These are phyloP conservation scores for Australoheros scitulus DNA, from an alignment of 2,113 vertebrate genomes.

Conservation along the genomic window DNA sequence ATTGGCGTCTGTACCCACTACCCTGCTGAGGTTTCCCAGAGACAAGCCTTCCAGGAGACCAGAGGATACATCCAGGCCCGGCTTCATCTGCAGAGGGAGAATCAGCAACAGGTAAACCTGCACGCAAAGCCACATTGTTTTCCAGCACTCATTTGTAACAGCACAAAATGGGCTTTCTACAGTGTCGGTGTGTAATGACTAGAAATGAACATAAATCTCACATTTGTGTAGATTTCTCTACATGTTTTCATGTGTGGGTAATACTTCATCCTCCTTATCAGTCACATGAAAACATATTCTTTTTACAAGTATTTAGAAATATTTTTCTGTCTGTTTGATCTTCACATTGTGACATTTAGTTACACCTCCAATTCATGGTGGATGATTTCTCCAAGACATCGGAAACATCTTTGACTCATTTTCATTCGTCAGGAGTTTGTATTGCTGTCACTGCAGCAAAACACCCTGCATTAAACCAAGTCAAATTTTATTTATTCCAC, in stretches of 20 bases:
- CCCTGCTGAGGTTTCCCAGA: constrained; percentile 94
- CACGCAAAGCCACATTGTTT: not conserved
- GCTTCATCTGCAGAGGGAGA: constrained; percentile 93
- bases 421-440: not conserved
- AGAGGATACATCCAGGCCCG: constrained; percentile 95
- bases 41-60: constrained; percentile 97
- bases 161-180: not conserved
- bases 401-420: not conserved
- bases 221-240: no score
- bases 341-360: not conserved
- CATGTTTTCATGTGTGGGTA: no score
- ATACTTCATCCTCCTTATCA: no score
- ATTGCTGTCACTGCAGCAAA: no score
- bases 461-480: no score
- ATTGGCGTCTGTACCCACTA: constrained; percentile 97
- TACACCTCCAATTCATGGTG: not conserved
- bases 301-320: not conserved
- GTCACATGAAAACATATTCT: no score
- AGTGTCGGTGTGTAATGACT: not conserved
- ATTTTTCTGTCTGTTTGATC: not conserved
- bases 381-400: not conserved
- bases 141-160: not conserved
- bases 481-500: no score
- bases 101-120: constrained; percentile 90
- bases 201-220: not conserved